A percentile compares a stretch with the other conserved stretches of the same genome.
Evolutionary conservation across 2,888 invertebrate species (phyloP).

Genomic region (Drosophila cracens): DNA sequence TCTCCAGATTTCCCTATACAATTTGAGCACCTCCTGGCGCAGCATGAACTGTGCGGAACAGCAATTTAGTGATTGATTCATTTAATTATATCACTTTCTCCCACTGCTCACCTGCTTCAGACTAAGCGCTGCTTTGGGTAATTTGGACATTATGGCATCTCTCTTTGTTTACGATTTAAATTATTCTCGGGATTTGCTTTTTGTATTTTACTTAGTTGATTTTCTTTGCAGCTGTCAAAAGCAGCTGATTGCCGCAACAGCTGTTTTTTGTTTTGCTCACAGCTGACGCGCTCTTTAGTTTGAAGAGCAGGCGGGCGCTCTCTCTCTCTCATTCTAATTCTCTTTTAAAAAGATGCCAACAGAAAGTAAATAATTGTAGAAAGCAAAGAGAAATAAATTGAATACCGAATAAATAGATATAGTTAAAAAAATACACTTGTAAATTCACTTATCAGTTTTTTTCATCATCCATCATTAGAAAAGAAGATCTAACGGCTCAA

Average conservation of each 20-base stretch:
- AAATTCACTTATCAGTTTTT: background rate
- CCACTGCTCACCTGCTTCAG: conserved; percentile 87
- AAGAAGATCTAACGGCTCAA: background rate
- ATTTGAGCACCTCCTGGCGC: conserved; percentile 90
- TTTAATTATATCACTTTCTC: background rate
- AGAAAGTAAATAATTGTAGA: background rate
- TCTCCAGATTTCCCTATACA: conserved; percentile 91
- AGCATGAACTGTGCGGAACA: conserved; percentile 89
- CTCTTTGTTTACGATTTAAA: background rate
- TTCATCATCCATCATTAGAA: background rate
- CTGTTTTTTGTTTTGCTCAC: conserved; percentile 18
- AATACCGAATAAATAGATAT: background rate
- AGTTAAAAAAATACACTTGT: background rate
- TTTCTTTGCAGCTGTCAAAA: conserved; percentile 11
- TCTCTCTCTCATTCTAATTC: conserved; percentile 3
- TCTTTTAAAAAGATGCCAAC: background rate
- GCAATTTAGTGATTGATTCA: background rate
- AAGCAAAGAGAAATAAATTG: background rate
- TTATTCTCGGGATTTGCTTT: background rate
- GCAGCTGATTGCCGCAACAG: conserved; percentile 54
- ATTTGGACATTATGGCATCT: conserved; percentile 68
- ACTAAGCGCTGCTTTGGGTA: conserved; percentile 86
- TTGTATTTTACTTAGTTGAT: conserved; percentile 1
- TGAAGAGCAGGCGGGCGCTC: conserved; percentile 6
- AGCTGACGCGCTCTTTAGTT: conserved; percentile 9